Base-by-base conservation (phyloP, 2,888 invertebrate genomes). In the Drosophila anomelani region DNA sequence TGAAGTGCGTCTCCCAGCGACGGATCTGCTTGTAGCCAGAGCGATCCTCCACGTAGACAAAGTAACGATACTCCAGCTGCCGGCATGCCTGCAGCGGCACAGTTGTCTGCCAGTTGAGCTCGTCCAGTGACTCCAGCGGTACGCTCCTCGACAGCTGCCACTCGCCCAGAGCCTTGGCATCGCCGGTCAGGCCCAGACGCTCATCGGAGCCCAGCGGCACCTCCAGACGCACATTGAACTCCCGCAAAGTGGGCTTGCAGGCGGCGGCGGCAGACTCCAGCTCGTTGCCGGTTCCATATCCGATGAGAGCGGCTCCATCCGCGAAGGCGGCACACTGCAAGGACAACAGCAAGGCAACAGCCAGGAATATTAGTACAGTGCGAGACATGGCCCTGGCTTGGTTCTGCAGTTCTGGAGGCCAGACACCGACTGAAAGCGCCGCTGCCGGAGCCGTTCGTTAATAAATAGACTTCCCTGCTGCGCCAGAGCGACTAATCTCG, bases 121-220 rank as follows among this genome's bases (percentile, higher is more conserved):
- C 89, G 47, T 86, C 80, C 36, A 84, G 39, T 0, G 78, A 81
- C 26, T 84, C 81, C 61, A 92, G 88, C 4, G 92, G 84, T 17
- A 95, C 91, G 74, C 95, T 94, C 81, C 94, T 93, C 43, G 94
- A 93, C 49, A 94, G 93, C 75, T 94, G 93, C 97, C 97, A 97
- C 83, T 94, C 94, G 13, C 97, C 97, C 56, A 97, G 93, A 75
- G 95, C 94, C 29, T 93, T 91, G 63, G 94, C 94, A 90, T 94
- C 95, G 38, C 97, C 97, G 6, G 95, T 94, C 46, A 97, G 93
- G 77, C 95, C 96, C 13, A 97, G 94, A 58, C 93, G 93, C 92
- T 97, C 96, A 58, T 94, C 94, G 1, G 94, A 91, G 47, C 91
- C 92, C 38, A 96, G 89, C 64, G 94, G 91, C 12, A 78, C 56